Percentiles rank a stretch among this genome's conserved stretches.
These are phyloP conservation scores for Aphis gossypii DNA, from an alignment of 1,140 invertebrate species.

Conservation along the genomic window DNA sequence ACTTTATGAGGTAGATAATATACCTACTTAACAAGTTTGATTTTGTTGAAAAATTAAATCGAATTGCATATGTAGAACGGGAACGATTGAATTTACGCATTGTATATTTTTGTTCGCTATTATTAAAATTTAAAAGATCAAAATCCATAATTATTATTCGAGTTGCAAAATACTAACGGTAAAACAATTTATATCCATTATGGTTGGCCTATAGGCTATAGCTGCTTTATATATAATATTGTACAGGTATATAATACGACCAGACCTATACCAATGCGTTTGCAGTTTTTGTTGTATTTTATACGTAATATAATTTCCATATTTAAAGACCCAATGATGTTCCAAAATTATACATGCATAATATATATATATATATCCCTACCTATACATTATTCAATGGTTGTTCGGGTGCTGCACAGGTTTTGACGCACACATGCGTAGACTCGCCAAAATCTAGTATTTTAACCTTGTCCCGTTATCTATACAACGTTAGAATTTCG, in stretches of 20 bases:
- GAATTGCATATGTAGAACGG: not conserved
- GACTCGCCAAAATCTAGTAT: not conserved
- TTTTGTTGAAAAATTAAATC: not conserved
- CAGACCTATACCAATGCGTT: constrained; percentile 18
- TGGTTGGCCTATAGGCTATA: not conserved
- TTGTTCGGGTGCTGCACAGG: constrained; percentile 2
- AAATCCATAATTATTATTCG: constrained; percentile 22
- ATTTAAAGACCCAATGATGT: constrained; percentile 13
- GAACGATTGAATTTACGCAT: not conserved
- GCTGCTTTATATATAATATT: not conserved
- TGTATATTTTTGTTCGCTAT: not conserved
- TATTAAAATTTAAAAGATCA: not conserved
- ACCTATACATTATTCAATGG: not conserved
- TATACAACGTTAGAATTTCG: not conserved
- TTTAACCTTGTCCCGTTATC: constrained; percentile 16
- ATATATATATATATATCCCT: not conserved
- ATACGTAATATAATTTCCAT: constrained; percentile 10
- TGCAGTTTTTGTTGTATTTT: constrained; percentile 11
- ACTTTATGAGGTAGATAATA: not conserved
- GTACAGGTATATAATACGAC: not conserved
- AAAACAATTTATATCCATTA: not conserved
- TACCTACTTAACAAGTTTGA: not conserved
- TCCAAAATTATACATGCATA: not conserved
- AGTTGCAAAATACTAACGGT: constrained; percentile 22
- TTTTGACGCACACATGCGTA: not conserved